Evolutionary conservation across 2,797 vertebrate genomes (phyloP).

Genomic region (Cynopterus sphinx): DNA sequence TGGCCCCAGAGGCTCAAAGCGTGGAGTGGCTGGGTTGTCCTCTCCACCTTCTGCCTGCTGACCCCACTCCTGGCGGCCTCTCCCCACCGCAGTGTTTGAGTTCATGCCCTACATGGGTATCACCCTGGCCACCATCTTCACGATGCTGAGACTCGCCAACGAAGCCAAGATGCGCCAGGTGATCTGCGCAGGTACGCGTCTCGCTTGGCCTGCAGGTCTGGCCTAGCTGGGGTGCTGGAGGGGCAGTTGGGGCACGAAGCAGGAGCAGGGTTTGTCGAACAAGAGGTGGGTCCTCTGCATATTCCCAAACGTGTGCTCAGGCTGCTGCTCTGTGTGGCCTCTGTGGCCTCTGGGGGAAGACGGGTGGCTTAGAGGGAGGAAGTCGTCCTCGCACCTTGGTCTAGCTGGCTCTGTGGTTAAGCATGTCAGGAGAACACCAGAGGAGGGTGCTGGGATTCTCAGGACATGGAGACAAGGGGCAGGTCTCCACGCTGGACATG

Average conservation of each 20-base stretch:
- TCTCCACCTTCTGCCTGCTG: background rate
- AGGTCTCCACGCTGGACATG: fast-evolving
- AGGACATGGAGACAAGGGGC: background rate
- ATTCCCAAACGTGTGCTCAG: fast-evolving
- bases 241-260: fast-evolving
- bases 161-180: conserved; percentile 74
- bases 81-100: conserved; percentile 59
- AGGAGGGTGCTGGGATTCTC: fast-evolving
- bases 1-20: fast-evolving
- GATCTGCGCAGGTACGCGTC: conserved; percentile 64
- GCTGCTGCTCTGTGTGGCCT: background rate
- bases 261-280: too few relatives aligned
- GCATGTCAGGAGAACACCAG: background rate
- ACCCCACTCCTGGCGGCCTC: too few relatives aligned
- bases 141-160: conserved; percentile 66
- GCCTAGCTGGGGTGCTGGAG: fast-evolving
- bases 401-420: background rate
- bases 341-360: background rate
- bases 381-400: fast-evolving
- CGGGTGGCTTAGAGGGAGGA: background rate
- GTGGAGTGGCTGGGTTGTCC: fast-evolving
- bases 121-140: conserved; percentile 74
- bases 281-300: fast-evolving
- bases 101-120: conserved; percentile 79
- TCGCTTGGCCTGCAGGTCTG: background rate